Evolutionary conservation across 2,888 invertebrate genomes (phyloP).

Genomic region (Physocephala rufipes): DNA sequence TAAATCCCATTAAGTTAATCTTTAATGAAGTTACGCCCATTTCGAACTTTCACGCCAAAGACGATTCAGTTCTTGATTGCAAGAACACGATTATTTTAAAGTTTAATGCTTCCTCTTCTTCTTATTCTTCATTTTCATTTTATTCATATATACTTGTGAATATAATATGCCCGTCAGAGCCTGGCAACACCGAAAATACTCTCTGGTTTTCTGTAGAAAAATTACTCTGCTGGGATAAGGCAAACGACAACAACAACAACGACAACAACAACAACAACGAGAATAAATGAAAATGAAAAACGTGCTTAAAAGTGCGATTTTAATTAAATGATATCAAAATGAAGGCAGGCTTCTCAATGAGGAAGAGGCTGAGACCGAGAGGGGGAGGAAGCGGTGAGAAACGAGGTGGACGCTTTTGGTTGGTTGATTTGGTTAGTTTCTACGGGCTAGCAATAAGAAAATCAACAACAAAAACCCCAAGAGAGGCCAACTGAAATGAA

Average conservation of each 20-base stretch:
- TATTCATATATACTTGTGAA: conserved; percentile 18
- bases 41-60: conserved; percentile 43
- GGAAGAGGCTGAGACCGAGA: conserved; percentile 44
- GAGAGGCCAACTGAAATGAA: neutral
- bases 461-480: neutral
- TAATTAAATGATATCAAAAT: conserved; percentile 52
- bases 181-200: conserved; percentile 26
- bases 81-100: conserved; percentile 21
- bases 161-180: conserved; percentile 28
- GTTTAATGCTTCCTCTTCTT: conserved; percentile 24
- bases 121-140: conserved; percentile 6
- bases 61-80: neutral
- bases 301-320: conserved; percentile 44
- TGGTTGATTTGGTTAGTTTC: neutral
- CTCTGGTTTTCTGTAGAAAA: neutral
- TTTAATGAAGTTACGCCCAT: conserved; percentile 60
- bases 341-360: too few relatives aligned
- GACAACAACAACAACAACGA: conserved; percentile 15
- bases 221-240: too few relatives aligned
- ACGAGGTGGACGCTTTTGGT: neutral
- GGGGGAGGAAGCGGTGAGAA: conserved; percentile 24
- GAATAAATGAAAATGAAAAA: conserved; percentile 35
- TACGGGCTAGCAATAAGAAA: neutral
- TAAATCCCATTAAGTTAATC: conserved; percentile 41
- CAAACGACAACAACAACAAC: neutral